These are phyloP conservation scores for Trichoplusia ni DNA, from an alignment of 1,140 invertebrate species.

Conservation along the genomic window DNA sequence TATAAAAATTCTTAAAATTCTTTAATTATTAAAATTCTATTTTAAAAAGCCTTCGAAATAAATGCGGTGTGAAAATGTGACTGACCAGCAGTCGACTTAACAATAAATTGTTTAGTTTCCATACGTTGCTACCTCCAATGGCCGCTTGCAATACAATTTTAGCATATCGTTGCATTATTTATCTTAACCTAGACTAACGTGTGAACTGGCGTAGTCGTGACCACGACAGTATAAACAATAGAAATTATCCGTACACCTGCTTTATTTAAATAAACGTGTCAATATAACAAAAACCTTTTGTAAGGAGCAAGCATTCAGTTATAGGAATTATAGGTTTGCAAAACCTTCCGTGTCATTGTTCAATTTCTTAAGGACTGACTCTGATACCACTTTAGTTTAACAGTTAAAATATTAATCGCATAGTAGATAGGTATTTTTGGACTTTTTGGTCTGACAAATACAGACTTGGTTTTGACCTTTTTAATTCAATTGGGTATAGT, in stretches of 20 bases:
- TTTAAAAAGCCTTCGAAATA: too few species aligned
- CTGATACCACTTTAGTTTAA: too few species aligned
- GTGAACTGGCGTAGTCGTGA: constrained; percentile 28
- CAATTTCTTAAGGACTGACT: too few species aligned
- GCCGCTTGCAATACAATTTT: constrained; percentile 1
- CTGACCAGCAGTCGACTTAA: too few species aligned
- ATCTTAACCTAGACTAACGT: constrained; percentile 18
- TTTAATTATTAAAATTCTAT: too few species aligned
- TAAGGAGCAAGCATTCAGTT: background rate
- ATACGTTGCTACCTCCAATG: constrained; percentile 3
- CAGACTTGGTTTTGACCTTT: too few species aligned
- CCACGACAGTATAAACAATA: constrained; percentile 5
- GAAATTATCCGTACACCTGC: background rate
- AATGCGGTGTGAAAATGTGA: too few species aligned
- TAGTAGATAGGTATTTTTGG: too few species aligned
- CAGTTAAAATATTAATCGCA: too few species aligned
- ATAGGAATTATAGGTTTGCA: background rate
- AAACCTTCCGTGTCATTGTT: background rate
- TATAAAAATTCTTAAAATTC: too few species aligned
- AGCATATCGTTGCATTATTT: constrained; percentile 17
- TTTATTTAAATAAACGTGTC: constrained; percentile 4
- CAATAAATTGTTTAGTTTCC: constrained; percentile 15
- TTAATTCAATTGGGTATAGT: too few species aligned
- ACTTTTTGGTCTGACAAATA: too few species aligned
- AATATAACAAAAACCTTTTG: background rate